Base-by-base conservation (phyloP, 1,140 invertebrate genomes). In the Pemphigus obesinymphae region DNA sequence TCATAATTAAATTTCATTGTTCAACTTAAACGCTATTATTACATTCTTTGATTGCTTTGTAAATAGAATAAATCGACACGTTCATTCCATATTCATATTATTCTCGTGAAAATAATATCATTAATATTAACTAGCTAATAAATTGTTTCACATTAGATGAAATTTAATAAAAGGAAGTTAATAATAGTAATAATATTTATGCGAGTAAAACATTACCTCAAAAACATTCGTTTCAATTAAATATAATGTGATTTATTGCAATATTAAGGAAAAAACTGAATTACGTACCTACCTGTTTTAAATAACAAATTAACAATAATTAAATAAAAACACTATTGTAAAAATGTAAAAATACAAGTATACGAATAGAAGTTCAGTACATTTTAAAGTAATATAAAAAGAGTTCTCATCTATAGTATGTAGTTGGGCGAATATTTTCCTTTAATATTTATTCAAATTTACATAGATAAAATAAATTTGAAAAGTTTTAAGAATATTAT, bases 1-100 rank as follows among this genome's bases (percentile, higher is more conserved):
- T 6, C 23, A 26, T 70, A 70, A 70, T 70, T 43, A 45, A 70
- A 70, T 43, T 43, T 70, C 66, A 70, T 70, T 70, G 6, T 70
- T 26, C 40, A 45, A 17, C 5, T 66, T n/a, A 31, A 37, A 13
- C 13, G 15, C 26, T 17, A 31, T 61, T n/a, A 31, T 61, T 61
- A 29, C n/a, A n/a, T n/a, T n/a, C n/a, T n/a, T 45, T 40, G 37
- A 34, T n/a, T 23, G 37, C 63, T 68, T 68, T 68, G 37, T 68
- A 68, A 37, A 68, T 40, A 68, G 58, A 31, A 68, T 37, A 37
- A 66, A 66, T 66, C 10, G 31, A 66, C 29, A 37, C n/a, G 20
- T 48, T 48, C 10, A 40, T 40, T 11, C 13, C 43, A 11, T 45
- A 11, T n/a, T n/a, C n/a, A 5, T 7, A 45, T 1, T 31, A 29